phyloP scores from a whole-genome alignment of 2,797 vertebrate genomes.

The Tragelaphus oryx region DNA sequence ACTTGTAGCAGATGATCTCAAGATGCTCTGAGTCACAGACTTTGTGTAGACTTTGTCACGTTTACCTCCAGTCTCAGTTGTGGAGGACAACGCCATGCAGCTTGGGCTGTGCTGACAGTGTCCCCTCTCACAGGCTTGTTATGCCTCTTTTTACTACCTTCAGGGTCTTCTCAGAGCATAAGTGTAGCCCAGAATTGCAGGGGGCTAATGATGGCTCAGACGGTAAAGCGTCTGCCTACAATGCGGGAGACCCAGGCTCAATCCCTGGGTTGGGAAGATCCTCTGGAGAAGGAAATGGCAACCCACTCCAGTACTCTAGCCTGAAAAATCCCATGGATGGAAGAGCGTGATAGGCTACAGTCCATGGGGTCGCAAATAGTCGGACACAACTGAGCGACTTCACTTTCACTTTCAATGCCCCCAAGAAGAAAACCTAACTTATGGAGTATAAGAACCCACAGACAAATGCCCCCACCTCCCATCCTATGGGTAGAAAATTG shows the following conservation, averaged over 20 bases:
- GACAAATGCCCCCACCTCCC: neutral
- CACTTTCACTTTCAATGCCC: neutral
- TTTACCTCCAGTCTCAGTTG: neutral
- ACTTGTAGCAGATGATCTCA: neutral
- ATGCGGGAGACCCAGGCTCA: accelerated
- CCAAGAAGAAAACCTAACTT: neutral
- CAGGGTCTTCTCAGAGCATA: neutral
- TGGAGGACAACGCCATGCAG: neutral
- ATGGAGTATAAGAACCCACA: neutral
- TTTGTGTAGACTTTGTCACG: neutral
- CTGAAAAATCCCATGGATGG: neutral
- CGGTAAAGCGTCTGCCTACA: neutral
- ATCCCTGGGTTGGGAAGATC: neutral
- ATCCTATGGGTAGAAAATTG: neutral
- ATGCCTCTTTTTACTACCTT: neutral
- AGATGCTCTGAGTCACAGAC: neutral
- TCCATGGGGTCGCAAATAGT: neutral
- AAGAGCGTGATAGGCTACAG: neutral
- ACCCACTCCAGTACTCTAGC: neutral
- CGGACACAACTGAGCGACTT: accelerated
- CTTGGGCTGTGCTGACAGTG: neutral
- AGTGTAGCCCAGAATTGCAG: neutral
- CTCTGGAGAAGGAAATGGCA: neutral
- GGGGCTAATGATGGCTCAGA: neutral
- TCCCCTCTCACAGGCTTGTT: neutral